Conservation (phyloP, 1,140 invertebrate species). For the Cydia strobilella region DNA sequence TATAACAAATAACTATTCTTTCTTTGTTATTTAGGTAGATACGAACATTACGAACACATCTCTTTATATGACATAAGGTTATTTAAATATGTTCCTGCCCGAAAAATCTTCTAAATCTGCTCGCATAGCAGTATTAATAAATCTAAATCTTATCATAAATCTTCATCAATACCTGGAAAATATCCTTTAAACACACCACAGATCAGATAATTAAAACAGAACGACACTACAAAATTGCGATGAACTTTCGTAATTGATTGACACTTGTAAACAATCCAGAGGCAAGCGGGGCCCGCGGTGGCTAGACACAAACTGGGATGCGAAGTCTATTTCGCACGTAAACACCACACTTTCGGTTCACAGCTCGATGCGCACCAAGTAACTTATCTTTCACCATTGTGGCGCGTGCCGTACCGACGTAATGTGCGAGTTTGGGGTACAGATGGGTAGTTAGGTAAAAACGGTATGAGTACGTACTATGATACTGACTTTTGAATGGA, state of each 20-base stretch:
- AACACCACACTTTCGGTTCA: constrained; percentile 78
- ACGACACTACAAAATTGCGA: neutral
- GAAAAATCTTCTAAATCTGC: no score
- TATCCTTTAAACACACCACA: constrained; percentile 21
- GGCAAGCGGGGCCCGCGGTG: constrained; percentile 58
- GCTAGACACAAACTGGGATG: constrained; percentile 69
- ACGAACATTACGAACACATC: no score
- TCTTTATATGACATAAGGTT: no score
- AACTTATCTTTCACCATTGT: constrained; percentile 80
- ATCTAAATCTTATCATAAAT: no score
- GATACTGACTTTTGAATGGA: no score
- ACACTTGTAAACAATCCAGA: constrained; percentile 40
- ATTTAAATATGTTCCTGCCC: no score
- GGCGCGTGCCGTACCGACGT: constrained; percentile 61
- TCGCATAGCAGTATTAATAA: no score
- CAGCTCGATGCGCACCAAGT: constrained; percentile 77
- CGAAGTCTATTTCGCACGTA: constrained; percentile 70
- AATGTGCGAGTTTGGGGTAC: constrained; percentile 41
- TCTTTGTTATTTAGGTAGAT: no score
- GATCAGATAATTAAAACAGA: constrained; percentile 28
- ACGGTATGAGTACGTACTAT: neutral
- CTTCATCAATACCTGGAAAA: neutral
- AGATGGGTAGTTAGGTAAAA: constrained; percentile 54
- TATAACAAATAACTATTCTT: no score
- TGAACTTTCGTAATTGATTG: constrained; percentile 32